Evolutionary conservation across 2,797 vertebrate species (phyloP).

Genomic region (Sebastolobus alascanus): DNA sequence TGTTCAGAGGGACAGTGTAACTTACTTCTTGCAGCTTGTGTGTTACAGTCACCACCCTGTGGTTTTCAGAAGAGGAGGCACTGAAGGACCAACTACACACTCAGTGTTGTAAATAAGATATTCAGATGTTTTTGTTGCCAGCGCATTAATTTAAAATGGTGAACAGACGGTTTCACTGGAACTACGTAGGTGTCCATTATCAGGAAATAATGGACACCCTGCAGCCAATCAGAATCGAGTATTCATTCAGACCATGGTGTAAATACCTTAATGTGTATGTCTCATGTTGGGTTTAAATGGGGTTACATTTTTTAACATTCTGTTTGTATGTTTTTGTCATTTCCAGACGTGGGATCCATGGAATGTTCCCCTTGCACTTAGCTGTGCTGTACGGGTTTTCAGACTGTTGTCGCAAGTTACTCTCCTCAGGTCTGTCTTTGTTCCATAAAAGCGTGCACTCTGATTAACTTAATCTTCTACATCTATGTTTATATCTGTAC

Average conservation of each 20-base stretch:
- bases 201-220: too few species aligned
- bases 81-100: too few species aligned
- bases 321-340: conserved; percentile 15
- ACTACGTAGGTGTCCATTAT: too few species aligned
- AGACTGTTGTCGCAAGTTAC: conserved; percentile 99
- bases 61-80: too few species aligned
- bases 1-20: too few species aligned
- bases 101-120: too few species aligned
- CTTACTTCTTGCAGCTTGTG: too few species aligned
- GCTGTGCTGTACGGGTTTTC: conserved; percentile 98
- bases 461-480: not conserved
- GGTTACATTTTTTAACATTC: not conserved
- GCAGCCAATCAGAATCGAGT: too few species aligned
- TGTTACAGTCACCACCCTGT: too few species aligned
- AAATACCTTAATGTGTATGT: not conserved
- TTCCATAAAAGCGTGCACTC: not conserved
- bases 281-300: not conserved
- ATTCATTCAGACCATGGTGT: not conserved
- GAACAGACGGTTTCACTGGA: too few species aligned
- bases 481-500: not conserved
- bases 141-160: too few species aligned
- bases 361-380: conserved; percentile 98
- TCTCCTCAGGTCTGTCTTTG: conserved; percentile 92
- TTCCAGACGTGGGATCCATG: conserved; percentile 93
- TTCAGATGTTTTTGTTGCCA: too few species aligned